phyloP scores from a whole-genome alignment of 2,797 vertebrate species.

The Denticeps clupeoides region DNA sequence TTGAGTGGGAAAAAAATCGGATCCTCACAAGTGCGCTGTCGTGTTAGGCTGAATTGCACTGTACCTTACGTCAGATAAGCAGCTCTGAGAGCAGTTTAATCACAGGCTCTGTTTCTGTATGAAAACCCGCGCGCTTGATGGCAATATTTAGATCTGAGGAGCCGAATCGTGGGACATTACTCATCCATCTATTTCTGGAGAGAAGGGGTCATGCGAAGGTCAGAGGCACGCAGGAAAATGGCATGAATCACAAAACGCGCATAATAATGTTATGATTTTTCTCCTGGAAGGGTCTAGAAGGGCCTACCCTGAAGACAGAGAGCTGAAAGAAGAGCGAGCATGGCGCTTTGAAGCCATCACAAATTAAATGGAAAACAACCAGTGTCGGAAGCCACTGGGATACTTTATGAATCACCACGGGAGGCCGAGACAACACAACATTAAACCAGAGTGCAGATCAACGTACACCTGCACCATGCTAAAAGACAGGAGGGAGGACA shows the following conservation, averaged over 20 bases:
- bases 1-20: too few relatives aligned
- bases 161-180: background rate
- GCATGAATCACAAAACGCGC: constrained; percentile 2
- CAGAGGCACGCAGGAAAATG: background rate
- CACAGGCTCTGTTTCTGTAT: background rate
- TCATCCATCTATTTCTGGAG: background rate
- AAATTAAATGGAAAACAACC: background rate
- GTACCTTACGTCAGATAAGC: too few relatives aligned
- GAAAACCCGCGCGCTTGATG: background rate
- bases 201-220: background rate
- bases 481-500: too few relatives aligned
- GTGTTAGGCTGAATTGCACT: too few relatives aligned
- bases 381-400: background rate
- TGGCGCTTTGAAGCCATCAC: background rate
- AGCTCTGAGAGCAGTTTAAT: too few relatives aligned
- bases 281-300: background rate
- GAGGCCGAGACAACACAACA: background rate
- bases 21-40: too few relatives aligned
- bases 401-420: background rate
- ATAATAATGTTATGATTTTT: background rate
- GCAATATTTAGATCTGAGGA: background rate
- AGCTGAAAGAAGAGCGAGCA: background rate
- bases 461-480: background rate
- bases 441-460: background rate
- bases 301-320: background rate